Percentiles rank a stretch among this genome's conserved stretches.
Conservation (phyloP, 2,797 vertebrate genomes). For the Pitangus sulphuratus region DNA sequence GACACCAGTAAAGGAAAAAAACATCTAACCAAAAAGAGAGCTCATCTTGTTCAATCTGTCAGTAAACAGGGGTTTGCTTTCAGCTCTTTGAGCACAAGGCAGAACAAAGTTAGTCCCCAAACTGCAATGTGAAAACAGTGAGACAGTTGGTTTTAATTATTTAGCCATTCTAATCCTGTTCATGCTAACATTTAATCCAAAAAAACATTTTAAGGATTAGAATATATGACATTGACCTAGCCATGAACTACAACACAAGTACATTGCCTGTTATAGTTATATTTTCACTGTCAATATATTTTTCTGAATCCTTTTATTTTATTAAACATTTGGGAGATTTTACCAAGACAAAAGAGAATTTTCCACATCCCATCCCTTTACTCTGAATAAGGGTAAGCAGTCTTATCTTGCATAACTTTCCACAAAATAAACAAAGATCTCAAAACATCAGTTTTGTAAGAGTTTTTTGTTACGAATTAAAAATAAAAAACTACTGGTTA, state of each 20-base stretch:
- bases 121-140: not conserved
- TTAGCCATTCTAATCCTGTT: not conserved
- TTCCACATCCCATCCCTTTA: not conserved
- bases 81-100: not conserved
- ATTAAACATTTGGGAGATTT: not conserved
- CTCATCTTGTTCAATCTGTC: not conserved
- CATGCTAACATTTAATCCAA: not conserved
- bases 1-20: not conserved
- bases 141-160: conserved; percentile 3
- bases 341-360: not conserved
- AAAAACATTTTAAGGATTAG: not conserved
- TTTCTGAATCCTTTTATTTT: conserved; percentile 31
- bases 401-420: not conserved
- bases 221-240: conserved; percentile 6
- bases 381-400: not conserved
- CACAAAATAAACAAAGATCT: not conserved
- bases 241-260: not conserved
- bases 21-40: not conserved
- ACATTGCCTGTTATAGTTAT: not conserved
- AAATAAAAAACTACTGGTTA: not conserved
- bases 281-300: not conserved
- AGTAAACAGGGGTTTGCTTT: not conserved
- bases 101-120: not conserved
- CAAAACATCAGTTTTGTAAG: not conserved
- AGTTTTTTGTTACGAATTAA: not conserved